A percentile compares a stretch with the other conserved stretches of the same genome.
phyloP scores from a whole-genome alignment of 2,888 invertebrate species.

The Colostygia pectinataria region DNA sequence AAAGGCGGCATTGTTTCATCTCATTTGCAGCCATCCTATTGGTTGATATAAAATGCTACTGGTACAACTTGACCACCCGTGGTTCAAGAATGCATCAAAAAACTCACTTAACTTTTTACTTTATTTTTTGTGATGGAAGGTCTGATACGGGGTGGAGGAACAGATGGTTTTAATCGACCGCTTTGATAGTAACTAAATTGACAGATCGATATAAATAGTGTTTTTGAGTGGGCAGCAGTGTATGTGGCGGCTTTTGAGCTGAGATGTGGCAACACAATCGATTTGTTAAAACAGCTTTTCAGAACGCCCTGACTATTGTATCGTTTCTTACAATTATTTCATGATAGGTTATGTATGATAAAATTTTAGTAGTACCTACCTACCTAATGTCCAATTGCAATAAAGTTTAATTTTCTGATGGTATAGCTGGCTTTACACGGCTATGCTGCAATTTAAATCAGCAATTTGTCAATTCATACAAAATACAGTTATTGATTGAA shows the following conservation, averaged over 20 bases:
- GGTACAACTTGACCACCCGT: slow-evolving; percentile 62
- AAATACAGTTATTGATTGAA: too few relatives aligned
- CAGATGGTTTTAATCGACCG: slow-evolving; percentile 58
- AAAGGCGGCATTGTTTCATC: slow-evolving; percentile 78
- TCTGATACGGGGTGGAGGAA: slow-evolving; percentile 21
- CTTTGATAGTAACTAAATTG: slow-evolving; percentile 68
- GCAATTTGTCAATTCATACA: too few relatives aligned
- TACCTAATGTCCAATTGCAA: too few relatives aligned
- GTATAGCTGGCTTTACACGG: too few relatives aligned
- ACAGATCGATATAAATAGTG: slow-evolving; percentile 47
- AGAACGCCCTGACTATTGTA: too few relatives aligned
- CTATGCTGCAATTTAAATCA: too few relatives aligned
- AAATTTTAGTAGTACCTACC: too few relatives aligned
- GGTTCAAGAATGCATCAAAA: slow-evolving; percentile 34
- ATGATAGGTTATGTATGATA: too few relatives aligned
- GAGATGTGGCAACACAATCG: too few relatives aligned
- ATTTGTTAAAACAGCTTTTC: too few relatives aligned
- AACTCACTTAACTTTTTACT: slow-evolving; percentile 36
- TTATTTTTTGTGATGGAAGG: slow-evolving; percentile 31
- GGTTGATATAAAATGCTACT: slow-evolving; percentile 47
- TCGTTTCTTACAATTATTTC: too few relatives aligned
- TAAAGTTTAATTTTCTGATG: too few relatives aligned
- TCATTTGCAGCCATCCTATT: slow-evolving; percentile 52
- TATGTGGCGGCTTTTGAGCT: slow-evolving; percentile 3
- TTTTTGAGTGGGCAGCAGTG: slow-evolving; percentile 16